phyloP scores from a whole-genome alignment of 2,113 vertebrate genomes.

The Lynx canadensis region DNA sequence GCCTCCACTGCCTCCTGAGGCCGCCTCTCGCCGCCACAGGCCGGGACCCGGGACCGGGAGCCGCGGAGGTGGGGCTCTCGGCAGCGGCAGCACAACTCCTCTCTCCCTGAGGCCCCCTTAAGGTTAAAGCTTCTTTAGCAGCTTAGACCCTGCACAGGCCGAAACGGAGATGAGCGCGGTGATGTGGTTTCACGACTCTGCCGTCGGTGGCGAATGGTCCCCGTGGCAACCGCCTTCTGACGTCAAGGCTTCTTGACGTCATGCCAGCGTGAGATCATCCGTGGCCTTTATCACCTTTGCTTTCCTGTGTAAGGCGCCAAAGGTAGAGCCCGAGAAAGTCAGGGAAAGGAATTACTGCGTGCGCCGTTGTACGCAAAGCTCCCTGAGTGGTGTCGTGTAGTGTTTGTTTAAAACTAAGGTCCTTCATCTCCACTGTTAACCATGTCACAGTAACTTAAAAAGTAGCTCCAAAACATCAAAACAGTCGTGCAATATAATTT shows the following conservation, averaged over 20 bases:
- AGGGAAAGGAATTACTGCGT: background rate
- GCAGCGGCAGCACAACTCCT: background rate
- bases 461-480: background rate
- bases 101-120: conserved; percentile 78
- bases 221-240: conserved; percentile 82
- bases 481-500: background rate
- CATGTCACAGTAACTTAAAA: background rate
- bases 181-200: conserved; percentile 86
- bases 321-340: background rate
- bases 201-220: conserved; percentile 85
- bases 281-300: background rate
- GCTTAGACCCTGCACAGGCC: conserved; percentile 56
- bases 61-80: conserved; percentile 52
- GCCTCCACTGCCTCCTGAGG: conserved; percentile 67
- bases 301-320: background rate
- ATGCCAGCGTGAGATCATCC: conserved; percentile 65
- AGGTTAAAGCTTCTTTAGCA: conserved; percentile 67
- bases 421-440: background rate
- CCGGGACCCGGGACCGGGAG: background rate
- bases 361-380: background rate
- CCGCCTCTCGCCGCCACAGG: conserved; percentile 80
- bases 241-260: conserved; percentile 83
- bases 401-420: background rate
- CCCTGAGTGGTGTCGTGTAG: background rate
- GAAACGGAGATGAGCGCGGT: background rate